Evolutionary conservation across 2,113 vertebrate species (phyloP).

Genomic region (Chaetops frenatus): DNA sequence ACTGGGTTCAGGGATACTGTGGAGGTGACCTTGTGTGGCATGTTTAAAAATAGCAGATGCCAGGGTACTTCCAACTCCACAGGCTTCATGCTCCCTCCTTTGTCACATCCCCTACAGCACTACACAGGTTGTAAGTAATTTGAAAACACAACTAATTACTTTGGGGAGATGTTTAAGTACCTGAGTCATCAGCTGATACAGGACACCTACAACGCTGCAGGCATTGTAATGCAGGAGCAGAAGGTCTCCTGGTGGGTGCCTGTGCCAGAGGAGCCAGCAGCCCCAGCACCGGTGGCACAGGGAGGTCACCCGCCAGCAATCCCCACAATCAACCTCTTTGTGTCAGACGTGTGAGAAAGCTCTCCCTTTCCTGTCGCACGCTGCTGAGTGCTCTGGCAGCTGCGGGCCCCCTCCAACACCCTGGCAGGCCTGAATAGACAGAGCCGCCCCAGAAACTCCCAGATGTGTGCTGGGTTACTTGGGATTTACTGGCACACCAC

Average conservation of each 20-base stretch:
- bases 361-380: conserved; percentile 64
- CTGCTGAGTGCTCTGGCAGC: conserved; percentile 35
- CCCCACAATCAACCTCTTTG: conserved; percentile 52
- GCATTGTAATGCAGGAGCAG: neutral
- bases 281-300: neutral
- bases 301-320: conserved; percentile 25
- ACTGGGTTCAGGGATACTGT: fast-evolving
- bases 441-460: conserved; percentile 6
- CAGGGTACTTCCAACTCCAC: fast-evolving
- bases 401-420: neutral
- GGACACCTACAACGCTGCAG: neutral
- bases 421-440: conserved; percentile 26
- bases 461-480: neutral
- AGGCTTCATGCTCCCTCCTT: neutral
- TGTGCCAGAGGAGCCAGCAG: neutral
- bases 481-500: neutral
- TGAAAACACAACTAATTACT: conserved; percentile 18
- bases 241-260: neutral
- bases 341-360: conserved; percentile 52
- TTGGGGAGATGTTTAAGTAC: neutral
- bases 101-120: neutral
- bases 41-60: conserved; percentile 13
- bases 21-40: neutral
- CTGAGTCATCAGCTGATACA: neutral
- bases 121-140: neutral